Evolutionary conservation across 2,888 invertebrate genomes (phyloP).

Genomic region (Agrilus mali): DNA sequence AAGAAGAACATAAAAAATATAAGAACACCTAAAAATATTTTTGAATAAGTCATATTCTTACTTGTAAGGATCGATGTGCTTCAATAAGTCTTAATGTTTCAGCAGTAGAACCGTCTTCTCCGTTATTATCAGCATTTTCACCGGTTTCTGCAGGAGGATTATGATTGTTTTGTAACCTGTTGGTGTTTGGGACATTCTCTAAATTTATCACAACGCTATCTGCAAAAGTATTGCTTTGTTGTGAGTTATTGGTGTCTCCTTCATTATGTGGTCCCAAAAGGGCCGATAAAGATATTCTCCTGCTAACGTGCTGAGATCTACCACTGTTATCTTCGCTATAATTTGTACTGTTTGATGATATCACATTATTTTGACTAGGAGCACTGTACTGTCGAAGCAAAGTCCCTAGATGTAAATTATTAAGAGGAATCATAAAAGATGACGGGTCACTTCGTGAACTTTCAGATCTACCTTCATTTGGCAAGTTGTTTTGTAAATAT

Average conservation of each 20-base stretch:
- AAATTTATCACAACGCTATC: conserved; percentile 21
- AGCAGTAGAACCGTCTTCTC: conserved; percentile 21
- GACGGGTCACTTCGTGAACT: too few species aligned
- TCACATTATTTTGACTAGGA: too few species aligned
- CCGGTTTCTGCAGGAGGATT: conserved; percentile 16
- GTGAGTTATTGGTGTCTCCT: conserved; percentile 7
- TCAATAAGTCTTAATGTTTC: conserved; percentile 37
- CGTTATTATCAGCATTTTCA: conserved; percentile 22
- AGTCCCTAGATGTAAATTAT: too few species aligned
- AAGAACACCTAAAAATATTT: conserved; percentile 7
- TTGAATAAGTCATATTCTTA: conserved; percentile 6
- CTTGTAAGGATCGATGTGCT: conserved; percentile 25
- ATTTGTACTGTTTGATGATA: too few species aligned
- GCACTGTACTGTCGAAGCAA: too few species aligned
- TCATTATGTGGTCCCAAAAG: conserved; percentile 13
- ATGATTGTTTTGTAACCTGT: conserved; percentile 4
- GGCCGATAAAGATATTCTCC: conserved; percentile 22
- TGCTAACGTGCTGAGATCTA: background rate
- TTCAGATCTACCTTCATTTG: too few species aligned
- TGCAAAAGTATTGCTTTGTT: conserved; percentile 11
- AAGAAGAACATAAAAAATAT: too few species aligned
- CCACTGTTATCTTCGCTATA: too few species aligned
- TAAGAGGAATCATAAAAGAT: too few species aligned
- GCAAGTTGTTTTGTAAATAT: too few species aligned
- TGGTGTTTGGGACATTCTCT: conserved; percentile 13